Conservation (phyloP, 2,888 invertebrate species). For the Camponotus fellah region DNA sequence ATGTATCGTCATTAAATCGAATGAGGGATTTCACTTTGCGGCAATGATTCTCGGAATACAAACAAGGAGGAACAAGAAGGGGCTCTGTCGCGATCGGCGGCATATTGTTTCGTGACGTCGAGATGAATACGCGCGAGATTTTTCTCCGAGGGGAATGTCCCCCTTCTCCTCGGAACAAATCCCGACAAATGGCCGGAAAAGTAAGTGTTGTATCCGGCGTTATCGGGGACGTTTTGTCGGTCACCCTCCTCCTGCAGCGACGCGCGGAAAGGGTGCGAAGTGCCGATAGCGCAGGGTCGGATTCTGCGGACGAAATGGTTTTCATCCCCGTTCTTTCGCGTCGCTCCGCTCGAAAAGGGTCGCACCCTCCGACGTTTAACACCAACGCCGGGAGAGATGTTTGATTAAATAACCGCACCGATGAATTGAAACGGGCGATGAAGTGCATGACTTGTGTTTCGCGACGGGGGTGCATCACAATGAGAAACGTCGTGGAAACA, state of each 20-base stretch:
- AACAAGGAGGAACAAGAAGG: conserved; percentile 8
- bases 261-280: conserved; percentile 63
- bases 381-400: conserved; percentile 77
- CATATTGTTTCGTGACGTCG: conserved; percentile 65
- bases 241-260: conserved; percentile 27
- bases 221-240: conserved; percentile 70
- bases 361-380: conserved; percentile 73
- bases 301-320: conserved; percentile 81
- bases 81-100: conserved; percentile 40
- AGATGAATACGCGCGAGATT: conserved; percentile 55
- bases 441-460: conserved; percentile 84
- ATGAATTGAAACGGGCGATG: conserved; percentile 85
- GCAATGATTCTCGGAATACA: conserved; percentile 34
- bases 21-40: conserved; percentile 61
- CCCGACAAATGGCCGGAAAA: conserved; percentile 83
- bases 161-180: conserved; percentile 61
- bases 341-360: conserved; percentile 67
- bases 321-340: conserved; percentile 62
- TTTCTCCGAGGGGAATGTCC: not conserved
- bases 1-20: not conserved
- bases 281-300: conserved; percentile 72
- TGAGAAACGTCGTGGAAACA: conserved; percentile 64
- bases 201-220: conserved; percentile 80
- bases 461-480: conserved; percentile 75
- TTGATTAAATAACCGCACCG: conserved; percentile 86